Evolutionary conservation across 2,888 invertebrate genomes (phyloP).

Genomic region (Cerastis leucographa): DNA sequence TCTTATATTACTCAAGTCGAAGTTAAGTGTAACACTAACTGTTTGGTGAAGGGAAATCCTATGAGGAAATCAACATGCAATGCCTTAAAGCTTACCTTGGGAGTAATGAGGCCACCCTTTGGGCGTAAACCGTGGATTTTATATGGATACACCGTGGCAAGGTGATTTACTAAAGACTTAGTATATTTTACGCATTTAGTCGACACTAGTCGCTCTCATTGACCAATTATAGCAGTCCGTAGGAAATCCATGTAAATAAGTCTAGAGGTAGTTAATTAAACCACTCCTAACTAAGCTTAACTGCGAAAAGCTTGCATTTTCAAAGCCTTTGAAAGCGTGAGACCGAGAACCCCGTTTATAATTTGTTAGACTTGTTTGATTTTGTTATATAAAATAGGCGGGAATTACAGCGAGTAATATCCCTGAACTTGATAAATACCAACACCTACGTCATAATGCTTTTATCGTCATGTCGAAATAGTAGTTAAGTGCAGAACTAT

Average conservation of each 20-base stretch:
- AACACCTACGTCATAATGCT: constrained; percentile 1
- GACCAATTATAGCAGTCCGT: constrained; percentile 7
- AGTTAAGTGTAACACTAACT: constrained; percentile 30
- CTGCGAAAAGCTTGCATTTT: not conserved
- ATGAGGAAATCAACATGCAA: constrained; percentile 53
- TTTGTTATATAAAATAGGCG: not conserved
- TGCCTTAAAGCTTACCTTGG: constrained; percentile 52
- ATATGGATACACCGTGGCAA: constrained; percentile 44
- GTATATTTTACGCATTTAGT: constrained; percentile 23
- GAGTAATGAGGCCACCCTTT: constrained; percentile 53
- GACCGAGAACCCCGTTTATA: not conserved
- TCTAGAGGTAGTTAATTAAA: constrained; percentile 5
- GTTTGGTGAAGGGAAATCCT: constrained; percentile 55
- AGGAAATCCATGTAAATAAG: constrained; percentile 17
- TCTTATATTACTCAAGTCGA: constrained; percentile 42
- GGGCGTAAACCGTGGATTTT: constrained; percentile 46
- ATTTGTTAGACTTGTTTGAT: not conserved
- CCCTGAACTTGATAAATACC: constrained; percentile 5
- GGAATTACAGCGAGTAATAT: not conserved
- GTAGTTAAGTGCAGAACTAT: constrained; percentile 2
- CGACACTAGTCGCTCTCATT: constrained; percentile 19
- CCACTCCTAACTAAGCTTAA: not conserved
- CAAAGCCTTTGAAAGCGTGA: not conserved
- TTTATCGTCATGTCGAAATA: constrained; percentile 19
- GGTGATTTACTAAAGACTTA: constrained; percentile 14